phyloP scores from a whole-genome alignment of 23 tunicate species.

The Halocynthia aurantium region DNA sequence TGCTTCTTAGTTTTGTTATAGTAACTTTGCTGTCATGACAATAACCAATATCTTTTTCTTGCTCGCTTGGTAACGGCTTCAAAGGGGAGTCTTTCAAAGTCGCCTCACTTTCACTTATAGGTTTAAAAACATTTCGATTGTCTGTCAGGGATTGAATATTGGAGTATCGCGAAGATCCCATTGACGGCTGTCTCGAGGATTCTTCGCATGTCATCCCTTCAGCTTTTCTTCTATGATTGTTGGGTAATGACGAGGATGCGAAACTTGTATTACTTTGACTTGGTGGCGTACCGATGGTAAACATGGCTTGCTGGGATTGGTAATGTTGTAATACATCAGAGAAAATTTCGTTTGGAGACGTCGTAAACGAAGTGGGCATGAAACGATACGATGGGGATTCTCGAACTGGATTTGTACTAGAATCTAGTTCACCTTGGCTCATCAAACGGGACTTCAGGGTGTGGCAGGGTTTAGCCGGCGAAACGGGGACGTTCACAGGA shows the following conservation, averaged over 20 bases:
- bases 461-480: constrained; percentile 69
- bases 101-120: not conserved
- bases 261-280: not conserved
- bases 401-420: not conserved
- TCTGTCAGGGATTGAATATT: not conserved
- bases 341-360: constrained; percentile 27
- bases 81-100: not conserved
- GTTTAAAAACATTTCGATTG: constrained; percentile 6
- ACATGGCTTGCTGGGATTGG: constrained; percentile 28
- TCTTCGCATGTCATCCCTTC: no score
- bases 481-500: constrained; percentile 4
- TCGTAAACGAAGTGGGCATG: constrained; percentile 38
- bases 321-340: not conserved
- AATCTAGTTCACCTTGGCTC: not conserved
- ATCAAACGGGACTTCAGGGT: constrained; percentile 52
- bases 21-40: not conserved
- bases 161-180: no score
- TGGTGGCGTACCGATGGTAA: constrained; percentile 85
- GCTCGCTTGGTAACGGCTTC: not conserved
- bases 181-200: no score
- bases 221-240: no score
- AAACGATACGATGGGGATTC: constrained; percentile 46
- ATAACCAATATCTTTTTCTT: not conserved
- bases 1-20: constrained; percentile 13
- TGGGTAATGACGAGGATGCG: no score